Evolutionary conservation across 1,140 invertebrate genomes (phyloP).

Genomic region (Drosophila virilis): DNA sequence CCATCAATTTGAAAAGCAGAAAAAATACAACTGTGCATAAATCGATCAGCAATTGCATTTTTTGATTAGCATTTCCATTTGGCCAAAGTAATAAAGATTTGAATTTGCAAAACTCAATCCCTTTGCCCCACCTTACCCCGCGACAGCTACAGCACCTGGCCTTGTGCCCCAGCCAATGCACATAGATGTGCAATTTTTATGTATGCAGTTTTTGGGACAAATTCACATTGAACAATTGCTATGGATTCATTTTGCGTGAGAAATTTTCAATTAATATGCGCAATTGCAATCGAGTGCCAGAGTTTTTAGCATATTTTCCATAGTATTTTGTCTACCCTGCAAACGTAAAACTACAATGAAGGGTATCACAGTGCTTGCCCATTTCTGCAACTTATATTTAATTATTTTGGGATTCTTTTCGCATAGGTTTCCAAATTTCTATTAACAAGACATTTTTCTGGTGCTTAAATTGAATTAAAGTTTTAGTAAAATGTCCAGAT

Average conservation of each 20-base stretch:
- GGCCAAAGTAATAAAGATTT: slow-evolving; percentile 55
- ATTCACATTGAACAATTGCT: slow-evolving; percentile 45
- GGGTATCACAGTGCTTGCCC: background rate
- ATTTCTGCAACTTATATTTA: background rate
- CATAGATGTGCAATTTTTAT: slow-evolving; percentile 40
- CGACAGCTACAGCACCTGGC: no score
- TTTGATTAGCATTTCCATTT: slow-evolving; percentile 61
- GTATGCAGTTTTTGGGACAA: slow-evolving; percentile 39
- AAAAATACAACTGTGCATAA: slow-evolving; percentile 34
- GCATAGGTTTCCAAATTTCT: no score
- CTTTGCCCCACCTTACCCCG: background rate
- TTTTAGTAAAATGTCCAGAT: no score
- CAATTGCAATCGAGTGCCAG: slow-evolving; percentile 56
- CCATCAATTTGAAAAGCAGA: background rate
- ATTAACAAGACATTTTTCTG: no score
- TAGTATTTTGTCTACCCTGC: slow-evolving; percentile 48
- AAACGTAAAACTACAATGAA: background rate
- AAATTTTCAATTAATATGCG: slow-evolving; percentile 80
- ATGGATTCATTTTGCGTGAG: slow-evolving; percentile 60
- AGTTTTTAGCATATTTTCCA: slow-evolving; percentile 69
- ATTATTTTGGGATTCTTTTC: no score
- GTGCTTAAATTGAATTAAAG: no score
- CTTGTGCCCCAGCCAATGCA: no score
- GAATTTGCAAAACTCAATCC: slow-evolving; percentile 15
- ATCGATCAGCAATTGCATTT: slow-evolving; percentile 49